Evolutionary conservation across 2,113 vertebrate species (phyloP).

Genomic region (Drymodes brunneopygia): DNA sequence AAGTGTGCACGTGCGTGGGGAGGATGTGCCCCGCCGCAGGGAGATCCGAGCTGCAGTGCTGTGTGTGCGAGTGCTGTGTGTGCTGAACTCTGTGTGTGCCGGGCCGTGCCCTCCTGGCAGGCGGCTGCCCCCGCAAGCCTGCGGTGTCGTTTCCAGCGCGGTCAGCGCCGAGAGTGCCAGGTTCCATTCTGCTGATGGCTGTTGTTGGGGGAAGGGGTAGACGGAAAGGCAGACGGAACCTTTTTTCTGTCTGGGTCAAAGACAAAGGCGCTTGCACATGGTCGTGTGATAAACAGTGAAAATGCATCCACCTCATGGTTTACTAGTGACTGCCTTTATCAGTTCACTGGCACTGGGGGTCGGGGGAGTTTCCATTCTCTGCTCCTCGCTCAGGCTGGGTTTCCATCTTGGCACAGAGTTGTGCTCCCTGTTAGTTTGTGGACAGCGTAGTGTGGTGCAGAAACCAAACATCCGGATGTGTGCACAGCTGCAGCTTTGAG

Average conservation of each 20-base stretch:
- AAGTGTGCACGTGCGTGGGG: fast-evolving
- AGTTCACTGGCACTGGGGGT: fast-evolving
- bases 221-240: fast-evolving
- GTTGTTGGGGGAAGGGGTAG: fast-evolving
- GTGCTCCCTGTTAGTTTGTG: too few species aligned
- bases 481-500: background rate
- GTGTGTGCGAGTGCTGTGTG: background rate
- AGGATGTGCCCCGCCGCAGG: fast-evolving
- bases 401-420: fast-evolving
- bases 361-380: too few species aligned
- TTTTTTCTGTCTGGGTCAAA: background rate
- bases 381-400: fast-evolving
- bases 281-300: background rate
- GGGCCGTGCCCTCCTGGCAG: too few species aligned
- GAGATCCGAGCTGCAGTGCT: fast-evolving
- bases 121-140: fast-evolving
- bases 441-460: fast-evolving
- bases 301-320: background rate
- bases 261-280: too few species aligned
- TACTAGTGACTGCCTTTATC: background rate
- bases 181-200: background rate
- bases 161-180: fast-evolving
- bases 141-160: fast-evolving
- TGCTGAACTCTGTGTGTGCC: background rate
- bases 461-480: background rate